These are phyloP conservation scores for Mesochorus sp. DNA, from an alignment of 2,888 invertebrate species.

Conservation along the genomic window DNA sequence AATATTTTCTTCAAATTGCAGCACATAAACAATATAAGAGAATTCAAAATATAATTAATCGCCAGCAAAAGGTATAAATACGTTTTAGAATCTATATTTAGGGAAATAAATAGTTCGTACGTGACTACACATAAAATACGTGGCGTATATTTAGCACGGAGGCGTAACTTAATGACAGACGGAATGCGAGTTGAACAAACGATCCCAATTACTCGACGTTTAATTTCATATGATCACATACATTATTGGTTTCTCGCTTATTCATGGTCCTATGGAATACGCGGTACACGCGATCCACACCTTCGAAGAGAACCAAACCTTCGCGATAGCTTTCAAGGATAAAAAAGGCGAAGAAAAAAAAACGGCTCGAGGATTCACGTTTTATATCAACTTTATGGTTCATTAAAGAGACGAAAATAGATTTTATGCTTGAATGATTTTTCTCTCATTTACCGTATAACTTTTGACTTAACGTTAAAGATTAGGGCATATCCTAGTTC, in stretches of 20 bases:
- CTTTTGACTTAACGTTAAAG: background rate
- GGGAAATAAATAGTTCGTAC: background rate
- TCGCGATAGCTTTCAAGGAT: no score
- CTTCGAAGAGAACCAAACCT: background rate
- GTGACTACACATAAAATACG: background rate
- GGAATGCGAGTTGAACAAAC: constrained; percentile 43
- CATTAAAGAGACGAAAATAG: background rate
- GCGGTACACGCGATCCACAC: background rate
- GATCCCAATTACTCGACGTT: constrained; percentile 21
- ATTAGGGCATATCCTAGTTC: background rate
- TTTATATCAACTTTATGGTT: background rate
- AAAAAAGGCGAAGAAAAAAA: background rate
- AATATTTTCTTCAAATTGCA: no score
- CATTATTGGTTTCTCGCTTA: background rate
- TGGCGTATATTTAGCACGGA: background rate
- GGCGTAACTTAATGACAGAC: constrained; percentile 24
- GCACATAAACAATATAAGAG: no score
- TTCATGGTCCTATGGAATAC: background rate
- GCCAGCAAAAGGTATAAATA: constrained; percentile 9
- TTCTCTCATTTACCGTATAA: background rate
- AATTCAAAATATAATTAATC: constrained; percentile 31
- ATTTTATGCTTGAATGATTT: background rate
- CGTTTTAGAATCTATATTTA: constrained; percentile 29
- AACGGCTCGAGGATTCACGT: background rate
- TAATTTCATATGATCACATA: constrained; percentile 17